Base-by-base conservation (phyloP, 2,888 invertebrate genomes). In the Coenonympha arcania region DNA sequence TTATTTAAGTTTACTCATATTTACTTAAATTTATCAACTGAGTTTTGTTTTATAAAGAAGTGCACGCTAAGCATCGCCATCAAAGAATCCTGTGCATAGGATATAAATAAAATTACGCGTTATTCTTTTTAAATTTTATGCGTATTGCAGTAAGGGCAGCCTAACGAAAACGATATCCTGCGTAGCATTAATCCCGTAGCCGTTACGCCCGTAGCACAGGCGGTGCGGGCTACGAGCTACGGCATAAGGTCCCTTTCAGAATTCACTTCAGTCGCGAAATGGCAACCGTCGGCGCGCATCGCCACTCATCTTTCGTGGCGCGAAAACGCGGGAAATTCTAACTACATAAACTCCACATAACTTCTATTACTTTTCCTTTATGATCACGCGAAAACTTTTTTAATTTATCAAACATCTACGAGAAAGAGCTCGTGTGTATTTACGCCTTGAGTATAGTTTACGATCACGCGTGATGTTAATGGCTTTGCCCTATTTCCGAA, bases 401-500 rank as follows among this genome's bases (percentile, higher is more conserved):
- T 42, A 20, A 31, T 43, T 15, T 20, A 42, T 31, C 30, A 22
- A 20, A 20, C 15, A 15, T n/a, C n/a, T n/a, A n/a, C n/a, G n/a
- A 20, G 31, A 20, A 31, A 43, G 3, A 24, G n/a, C 16, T 20
- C 20, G 20, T 31, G 31, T 20, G 18, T n/a, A 19, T 13, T 31
- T 8, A 22, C 28, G 31, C 20, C 13, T 31, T 19, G 4, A 20
- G 11, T 41, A 37, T 18, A 19, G 19, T 41, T 31, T 13, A 26
- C 31, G 24, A 28, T n/a, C 15, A n/a, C n/a, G 11, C 13, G 40
- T 24, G 6, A 72, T 76, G 73, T 71, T 74, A 74, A 75, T 68
- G 64, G 64, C 65, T 74, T 73, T 67, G 70, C 63, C 69, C 71
- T 57, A 72, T 73, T 73, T 74, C 69, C 68, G 69, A 74, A 75